Base-by-base conservation (phyloP, 1,140 invertebrate genomes). In the Drosophila trapezifrons region DNA sequence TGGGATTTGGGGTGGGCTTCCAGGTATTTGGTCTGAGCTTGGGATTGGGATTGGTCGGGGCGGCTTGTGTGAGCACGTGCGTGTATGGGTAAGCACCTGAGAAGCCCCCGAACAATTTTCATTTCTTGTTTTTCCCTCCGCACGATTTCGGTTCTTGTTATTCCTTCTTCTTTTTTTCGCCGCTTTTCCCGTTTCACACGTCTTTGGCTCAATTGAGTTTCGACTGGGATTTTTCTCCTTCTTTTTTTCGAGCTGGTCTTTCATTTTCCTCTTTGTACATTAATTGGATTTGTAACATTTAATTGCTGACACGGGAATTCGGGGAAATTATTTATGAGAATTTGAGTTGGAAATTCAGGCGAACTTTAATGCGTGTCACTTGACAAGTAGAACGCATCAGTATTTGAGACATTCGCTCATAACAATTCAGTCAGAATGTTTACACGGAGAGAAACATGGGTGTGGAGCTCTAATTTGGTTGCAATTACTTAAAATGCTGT, bases 261-360 rank as follows among this genome's bases (percentile, higher is more conserved):
- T 42, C 27, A 38, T 59, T 46, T 55, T 35, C 15, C 20, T 57
- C 18, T 51, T 77, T 59, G 20, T 38, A 69, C 72, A 80, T 79
- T 73, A 84, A 85, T 85, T 80, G 77, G 73, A 80, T 80, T 77
- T 70, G 54, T 47, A 12, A 43, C 73, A 64, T 69, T 84, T 77
- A 84, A 84, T 84, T 85, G 81, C 66, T 62, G 55, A 17, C 71
- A 52, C 47, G 80, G 70, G 67, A 58, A 54, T 51, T 18, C 18
- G 40, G 32, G 42, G 18, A 78, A 78, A 81, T 78, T 82, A 82
- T 81, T 82, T 46, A 81, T 82, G 67, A 25, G 52, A 69, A 42
- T 22, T 54, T 22, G 51, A 54, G 18, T 54, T 37, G 13, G 18
- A 15, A 37, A 37, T 74, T 67, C n/a, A 15, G 32, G 32, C 45